Evolutionary conservation across 2,113 vertebrate genomes (phyloP).

Genomic region (Ictidomys tridecemlineatus): DNA sequence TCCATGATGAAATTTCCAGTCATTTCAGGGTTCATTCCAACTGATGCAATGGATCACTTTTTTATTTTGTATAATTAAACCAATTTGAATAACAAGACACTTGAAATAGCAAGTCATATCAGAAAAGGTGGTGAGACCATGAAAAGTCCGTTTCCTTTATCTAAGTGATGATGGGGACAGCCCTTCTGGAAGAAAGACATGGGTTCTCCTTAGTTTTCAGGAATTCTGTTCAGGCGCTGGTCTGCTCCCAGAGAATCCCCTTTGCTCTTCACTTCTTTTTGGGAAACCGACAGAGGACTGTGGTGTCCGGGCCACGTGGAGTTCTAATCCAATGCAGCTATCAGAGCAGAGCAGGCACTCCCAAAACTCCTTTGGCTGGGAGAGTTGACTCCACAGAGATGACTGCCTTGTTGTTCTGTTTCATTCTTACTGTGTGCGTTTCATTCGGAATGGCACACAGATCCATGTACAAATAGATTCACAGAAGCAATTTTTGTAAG

Average conservation of each 20-base stretch:
- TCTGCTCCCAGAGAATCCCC: not conserved
- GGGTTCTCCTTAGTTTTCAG: not conserved
- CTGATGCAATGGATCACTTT: constrained; percentile 27
- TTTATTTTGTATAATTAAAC: constrained; percentile 65
- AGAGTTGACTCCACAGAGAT: not conserved
- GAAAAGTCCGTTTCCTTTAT: not conserved
- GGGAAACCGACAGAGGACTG: not conserved
- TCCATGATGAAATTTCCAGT: constrained; percentile 55
- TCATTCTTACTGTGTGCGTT: not conserved
- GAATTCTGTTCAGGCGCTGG: not conserved
- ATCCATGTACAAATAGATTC: not conserved
- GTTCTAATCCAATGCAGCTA: not conserved
- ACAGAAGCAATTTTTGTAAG: constrained; percentile 26
- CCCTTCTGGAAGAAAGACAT: not conserved
- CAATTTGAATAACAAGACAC: constrained; percentile 34
- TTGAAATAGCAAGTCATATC: constrained; percentile 32
- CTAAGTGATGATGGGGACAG: not conserved
- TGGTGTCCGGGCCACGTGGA: not conserved
- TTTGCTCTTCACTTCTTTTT: not conserved
- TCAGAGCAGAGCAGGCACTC: not conserved
- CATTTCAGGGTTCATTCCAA: constrained; percentile 46
- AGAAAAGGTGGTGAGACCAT: not conserved
- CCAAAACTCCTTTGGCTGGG: not conserved
- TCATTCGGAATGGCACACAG: not conserved
- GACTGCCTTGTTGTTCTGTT: not conserved